Base-by-base conservation (phyloP, 2,113 vertebrate genomes). In the Canis aureus region DNA sequence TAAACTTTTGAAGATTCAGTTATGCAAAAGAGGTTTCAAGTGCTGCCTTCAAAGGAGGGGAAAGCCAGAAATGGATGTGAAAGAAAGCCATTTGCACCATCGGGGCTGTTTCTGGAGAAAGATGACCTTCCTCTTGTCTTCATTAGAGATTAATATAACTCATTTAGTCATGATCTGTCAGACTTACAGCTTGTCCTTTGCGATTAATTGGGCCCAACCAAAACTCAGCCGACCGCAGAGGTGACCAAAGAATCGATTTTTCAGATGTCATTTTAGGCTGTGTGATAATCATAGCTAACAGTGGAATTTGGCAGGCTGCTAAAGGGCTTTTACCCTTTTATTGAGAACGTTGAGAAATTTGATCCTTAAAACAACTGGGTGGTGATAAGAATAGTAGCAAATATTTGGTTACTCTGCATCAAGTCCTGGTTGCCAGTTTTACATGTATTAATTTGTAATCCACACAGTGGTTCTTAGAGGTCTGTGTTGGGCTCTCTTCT, bases 1-100 rank as follows among this genome's bases (percentile, higher is more conserved):
- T 92, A 83, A 89, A 94, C 89, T 71, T 85, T 69, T 60, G 89
- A 89, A 95, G 89, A 92, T 90, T 94, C 91, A 49, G 67, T 95
- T 90, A 90, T 86, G 94, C 96, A 97, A 94, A 89, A 60, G 90
- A 94, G 69, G 71, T 74, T 23, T 57, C 53, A 25, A 92, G 55
- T 15, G 57, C 59, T 29, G 27, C 57, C 94, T 35, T 89, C 91
- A 60, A 86, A 88, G 66, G 80, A 86, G 84, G 79, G 71, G 87
- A 81, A 87, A 66, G 66, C 60, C 93, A 85, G 91, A 78, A 89
- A 29, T 29, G 83, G 59, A 49, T 60, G 67, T 55, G 57, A 51
- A 35, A 80, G 67, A 66, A 66, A 32, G 25, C 9, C 66, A 16
- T 5, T 4, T 32, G 79, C 53, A 19, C 16, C 53, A 2, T 2